Evolutionary conservation across 2,888 invertebrate genomes (phyloP), one percentile per base, ranked within the genome.

Genomic region (Chydorus sphaericus): DNA sequence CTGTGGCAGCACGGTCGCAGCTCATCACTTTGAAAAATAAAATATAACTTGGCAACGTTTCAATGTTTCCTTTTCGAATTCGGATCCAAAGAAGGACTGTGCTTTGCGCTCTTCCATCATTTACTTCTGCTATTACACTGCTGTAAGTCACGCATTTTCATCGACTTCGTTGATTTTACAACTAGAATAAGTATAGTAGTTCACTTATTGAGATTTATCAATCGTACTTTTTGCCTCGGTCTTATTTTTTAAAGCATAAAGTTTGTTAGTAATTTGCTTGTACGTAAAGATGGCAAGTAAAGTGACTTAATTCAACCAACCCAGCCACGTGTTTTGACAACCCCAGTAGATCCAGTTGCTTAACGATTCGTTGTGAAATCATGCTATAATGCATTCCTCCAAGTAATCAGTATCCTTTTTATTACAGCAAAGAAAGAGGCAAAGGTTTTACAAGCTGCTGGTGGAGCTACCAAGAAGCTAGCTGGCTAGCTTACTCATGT

Each of bases 131-230:
- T n/a, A n/a, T n/a, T n/a, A n/a, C n/a, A n/a, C n/a, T n/a, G n/a
- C 67, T 86, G 87, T 69, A 86, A 87, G 30, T 26, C 31, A 14
- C n/a, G 33, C 26, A 36, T 36, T 31, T 14, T 36, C 7, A 16
- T 36, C 16, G 14, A n/a, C 14, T 48, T 18, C 48, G 20, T 7
- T 20, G 11, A 18, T 20, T 48, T 18, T 18, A 20, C 14, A 18
- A 14, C n/a, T n/a, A n/a, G n/a, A n/a, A n/a, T 23, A 4, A 23
- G 7, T 14, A 48, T n/a, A 16, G n/a, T 7, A 3, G 26, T 7
- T 48, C 2, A 16, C 8, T 16, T 44, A 7, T 11, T 16, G 44
- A n/a, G n/a, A 44, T 16, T 44, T 44, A 11, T 44, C 16, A 8
- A 7, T 16, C n/a, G 10, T 11, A 11, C 14, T 33, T 14, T 14